Evolutionary conservation across 2,113 vertebrate genomes (phyloP), one percentile per base, ranked within the genome.

Genomic region (Galeopterus variegatus): DNA sequence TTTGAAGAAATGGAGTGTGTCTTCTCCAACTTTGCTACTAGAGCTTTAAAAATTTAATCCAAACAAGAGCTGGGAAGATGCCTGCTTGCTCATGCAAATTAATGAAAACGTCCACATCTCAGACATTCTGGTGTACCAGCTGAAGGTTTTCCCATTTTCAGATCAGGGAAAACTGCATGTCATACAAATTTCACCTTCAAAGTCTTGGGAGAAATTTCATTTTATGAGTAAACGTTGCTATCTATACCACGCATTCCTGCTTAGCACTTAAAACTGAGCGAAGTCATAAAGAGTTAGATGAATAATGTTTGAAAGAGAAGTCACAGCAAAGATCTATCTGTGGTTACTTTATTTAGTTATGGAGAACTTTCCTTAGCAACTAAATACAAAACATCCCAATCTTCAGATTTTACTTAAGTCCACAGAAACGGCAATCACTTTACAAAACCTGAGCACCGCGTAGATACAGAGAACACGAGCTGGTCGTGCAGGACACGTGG

Each of bases 341-440:
- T 94, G 97, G 97, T 98, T 96, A 95, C 48, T 73, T 96, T 93
- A 48, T 95, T 97, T 60, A 94, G 23, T 93, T 96, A 98, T 95
- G 75, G 93, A 96, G 79, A 75, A 97, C 41, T 98, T 98, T 95
- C 60, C 73, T 97, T 86, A 93, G 84, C 65, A 93, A 95, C 76
- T 73, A 97, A 97, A 96, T 77, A 92, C 48, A 98, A 98, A 98
- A 82, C 86, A 97, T 79, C 79, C 85, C 69, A 56, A 95, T 96
- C 45, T 86, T 82, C 26, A 95, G 88, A 76, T 98, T 97, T 97
- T 87, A 8, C 73, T 96, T 6, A 89, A 87, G 95, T 97, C 80
- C 93, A 88, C 52, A 97, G 54, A 98, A 98, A 96, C 80, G 89
- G 18, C 75, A 96, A 92, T 97, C 96, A 86, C 87, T 92, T 96